Conservation (phyloP, 2,888 invertebrate genomes). For the Hesperia comma region DNA sequence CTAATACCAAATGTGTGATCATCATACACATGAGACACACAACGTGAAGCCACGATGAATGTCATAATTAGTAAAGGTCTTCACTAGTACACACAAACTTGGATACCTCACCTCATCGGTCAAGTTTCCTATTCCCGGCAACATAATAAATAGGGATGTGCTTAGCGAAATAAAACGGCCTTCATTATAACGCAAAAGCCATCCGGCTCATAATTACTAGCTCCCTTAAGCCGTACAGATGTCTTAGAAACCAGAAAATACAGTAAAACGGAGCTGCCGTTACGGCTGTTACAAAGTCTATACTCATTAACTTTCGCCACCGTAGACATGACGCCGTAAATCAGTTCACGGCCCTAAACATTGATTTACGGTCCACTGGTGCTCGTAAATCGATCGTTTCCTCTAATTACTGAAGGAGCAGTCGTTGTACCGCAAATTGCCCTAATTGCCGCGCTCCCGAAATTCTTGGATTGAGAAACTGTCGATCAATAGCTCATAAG, state of each 20-base stretch:
- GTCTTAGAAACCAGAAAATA: slow-evolving; percentile 4
- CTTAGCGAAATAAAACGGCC: too few species aligned
- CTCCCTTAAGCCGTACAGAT: background rate
- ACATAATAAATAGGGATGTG: too few species aligned
- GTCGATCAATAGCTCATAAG: slow-evolving; percentile 14
- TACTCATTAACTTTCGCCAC: slow-evolving; percentile 33
- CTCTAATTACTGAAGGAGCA: slow-evolving; percentile 46
- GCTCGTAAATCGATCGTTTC: slow-evolving; percentile 60
- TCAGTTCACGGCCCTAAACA: slow-evolving; percentile 53
- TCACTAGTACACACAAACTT: too few species aligned
- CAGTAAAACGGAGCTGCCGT: background rate
- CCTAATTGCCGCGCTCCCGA: slow-evolving; percentile 47
- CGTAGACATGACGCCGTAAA: slow-evolving; percentile 42
- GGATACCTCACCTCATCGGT: too few species aligned
- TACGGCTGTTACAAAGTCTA: background rate
- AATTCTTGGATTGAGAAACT: slow-evolving; percentile 26
- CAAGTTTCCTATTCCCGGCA: too few species aligned
- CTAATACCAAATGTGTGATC: too few species aligned
- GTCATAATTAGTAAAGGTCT: too few species aligned
- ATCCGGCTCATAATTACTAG: too few species aligned
- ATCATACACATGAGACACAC: too few species aligned
- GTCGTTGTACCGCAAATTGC: slow-evolving; percentile 55
- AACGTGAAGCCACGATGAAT: too few species aligned
- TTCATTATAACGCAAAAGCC: too few species aligned
- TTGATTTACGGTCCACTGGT: slow-evolving; percentile 63